phyloP scores from a whole-genome alignment of 2,797 vertebrate genomes.

The Gambusia yucatana region DNA sequence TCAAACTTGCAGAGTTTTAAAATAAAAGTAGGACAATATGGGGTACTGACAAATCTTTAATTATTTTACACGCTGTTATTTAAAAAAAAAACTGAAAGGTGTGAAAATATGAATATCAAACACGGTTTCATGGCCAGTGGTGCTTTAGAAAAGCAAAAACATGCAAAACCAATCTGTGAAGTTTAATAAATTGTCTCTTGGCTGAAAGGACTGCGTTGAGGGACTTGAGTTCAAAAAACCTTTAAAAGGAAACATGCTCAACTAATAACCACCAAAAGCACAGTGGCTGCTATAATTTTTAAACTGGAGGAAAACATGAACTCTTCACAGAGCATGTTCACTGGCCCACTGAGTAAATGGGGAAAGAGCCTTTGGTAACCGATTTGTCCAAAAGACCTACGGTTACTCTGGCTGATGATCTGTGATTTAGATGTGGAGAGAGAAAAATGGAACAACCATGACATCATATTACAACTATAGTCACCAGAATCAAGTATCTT shows the following conservation, averaged over 20 bases:
- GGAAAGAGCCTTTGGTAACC: not conserved
- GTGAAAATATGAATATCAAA: not conserved
- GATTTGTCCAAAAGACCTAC: not conserved
- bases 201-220: not conserved
- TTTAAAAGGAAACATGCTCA: not conserved
- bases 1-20: not conserved
- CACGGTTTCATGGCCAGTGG: not conserved
- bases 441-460: not conserved
- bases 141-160: not conserved
- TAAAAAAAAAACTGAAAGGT: not conserved
- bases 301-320: constrained; percentile 1
- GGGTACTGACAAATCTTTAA: not conserved
- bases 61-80: not conserved
- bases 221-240: not conserved
- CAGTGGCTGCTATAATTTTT: not conserved
- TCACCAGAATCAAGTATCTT: not conserved
- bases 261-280: constrained; percentile 2
- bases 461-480: not conserved
- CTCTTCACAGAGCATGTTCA: not conserved
- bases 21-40: not conserved
- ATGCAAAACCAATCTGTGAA: not conserved
- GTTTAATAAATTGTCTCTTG: not conserved
- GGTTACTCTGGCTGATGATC: not conserved
- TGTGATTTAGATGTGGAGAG: not conserved
- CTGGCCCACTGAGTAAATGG: constrained; percentile 7